A percentile compares a stretch with the other conserved stretches of the same genome.
Conservation (phyloP, 1,140 invertebrate species). For the Neuroterus valhalla region DNA sequence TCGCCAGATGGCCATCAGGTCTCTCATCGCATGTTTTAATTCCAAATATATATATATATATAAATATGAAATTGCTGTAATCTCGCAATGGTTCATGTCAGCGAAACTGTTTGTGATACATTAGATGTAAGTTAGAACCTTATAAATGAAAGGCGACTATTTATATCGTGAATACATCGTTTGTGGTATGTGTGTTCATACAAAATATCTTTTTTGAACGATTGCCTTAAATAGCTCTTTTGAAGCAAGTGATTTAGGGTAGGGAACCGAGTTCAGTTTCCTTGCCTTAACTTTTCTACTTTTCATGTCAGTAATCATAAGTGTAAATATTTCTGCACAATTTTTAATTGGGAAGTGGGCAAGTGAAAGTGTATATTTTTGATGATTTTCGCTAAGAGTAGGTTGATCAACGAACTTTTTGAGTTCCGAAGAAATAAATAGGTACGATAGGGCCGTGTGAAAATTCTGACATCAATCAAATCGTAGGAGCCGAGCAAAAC, state of each 20-base stretch:
- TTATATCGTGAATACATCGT: not conserved
- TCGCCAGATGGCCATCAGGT: no score
- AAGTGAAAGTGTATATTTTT: not conserved
- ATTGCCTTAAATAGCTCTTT: not conserved
- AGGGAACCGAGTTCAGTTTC: not conserved
- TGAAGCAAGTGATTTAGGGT: not conserved
- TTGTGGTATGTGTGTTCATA: not conserved
- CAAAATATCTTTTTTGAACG: not conserved
- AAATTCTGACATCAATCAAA: no score
- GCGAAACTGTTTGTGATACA: slow-evolving; percentile 9
- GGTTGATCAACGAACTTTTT: no score
- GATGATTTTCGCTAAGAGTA: not conserved
- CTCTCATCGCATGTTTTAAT: no score
- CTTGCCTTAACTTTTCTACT: not conserved
- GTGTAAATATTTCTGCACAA: not conserved
- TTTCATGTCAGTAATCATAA: not conserved
- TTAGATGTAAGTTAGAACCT: slow-evolving; percentile 7
- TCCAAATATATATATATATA: no score
- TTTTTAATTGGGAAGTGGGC: not conserved
- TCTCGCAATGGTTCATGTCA: slow-evolving; percentile 7
- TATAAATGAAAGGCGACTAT: not conserved
- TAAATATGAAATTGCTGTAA: not conserved
- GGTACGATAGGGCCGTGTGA: no score
- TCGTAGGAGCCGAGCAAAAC: no score
- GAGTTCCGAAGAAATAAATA: no score